Conservation (phyloP, 2,888 invertebrate species). For the Drosophila nr. fundita region DNA sequence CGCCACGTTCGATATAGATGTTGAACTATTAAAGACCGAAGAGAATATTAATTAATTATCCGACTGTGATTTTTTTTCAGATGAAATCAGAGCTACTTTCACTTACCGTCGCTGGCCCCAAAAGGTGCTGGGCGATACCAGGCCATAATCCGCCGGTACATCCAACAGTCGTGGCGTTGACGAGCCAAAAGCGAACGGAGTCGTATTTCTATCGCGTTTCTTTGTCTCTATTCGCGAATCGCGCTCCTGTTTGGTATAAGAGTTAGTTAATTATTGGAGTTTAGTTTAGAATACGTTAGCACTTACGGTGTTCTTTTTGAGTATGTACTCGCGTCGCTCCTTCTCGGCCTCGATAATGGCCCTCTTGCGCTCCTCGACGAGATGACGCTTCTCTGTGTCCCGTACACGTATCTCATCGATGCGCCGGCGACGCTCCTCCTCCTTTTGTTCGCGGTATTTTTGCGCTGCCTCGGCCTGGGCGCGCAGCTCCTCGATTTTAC, state of each 20-base stretch:
- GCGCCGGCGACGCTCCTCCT: conserved; percentile 92
- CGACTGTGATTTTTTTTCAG: no score
- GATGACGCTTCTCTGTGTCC: conserved; percentile 89
- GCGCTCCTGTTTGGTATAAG: conserved; percentile 86
- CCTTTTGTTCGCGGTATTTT: conserved; percentile 94
- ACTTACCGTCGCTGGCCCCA: conserved; percentile 91
- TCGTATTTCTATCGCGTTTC: conserved; percentile 90
- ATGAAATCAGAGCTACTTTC: no score
- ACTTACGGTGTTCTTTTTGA: conserved; percentile 90
- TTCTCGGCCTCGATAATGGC: conserved; percentile 95
- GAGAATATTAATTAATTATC: not conserved
- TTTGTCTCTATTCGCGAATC: conserved; percentile 93
- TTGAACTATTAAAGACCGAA: conserved; percentile 87
- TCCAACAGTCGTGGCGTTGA: conserved; percentile 95
- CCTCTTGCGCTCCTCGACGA: conserved; percentile 94
- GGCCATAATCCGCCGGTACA: conserved; percentile 90
- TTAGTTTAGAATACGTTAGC: not conserved
- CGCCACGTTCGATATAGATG: conserved; percentile 95
- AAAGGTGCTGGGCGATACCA: conserved; percentile 86
- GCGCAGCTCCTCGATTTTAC: conserved; percentile 94
- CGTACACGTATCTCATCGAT: conserved; percentile 92
- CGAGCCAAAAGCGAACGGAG: conserved; percentile 95
- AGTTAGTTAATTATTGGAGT: not conserved
- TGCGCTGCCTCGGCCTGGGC: conserved; percentile 95
- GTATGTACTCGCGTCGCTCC: conserved; percentile 93